These are phyloP conservation scores for Leptocoma aspasia DNA, from an alignment of 2,113 vertebrate species.

Conservation along the genomic window DNA sequence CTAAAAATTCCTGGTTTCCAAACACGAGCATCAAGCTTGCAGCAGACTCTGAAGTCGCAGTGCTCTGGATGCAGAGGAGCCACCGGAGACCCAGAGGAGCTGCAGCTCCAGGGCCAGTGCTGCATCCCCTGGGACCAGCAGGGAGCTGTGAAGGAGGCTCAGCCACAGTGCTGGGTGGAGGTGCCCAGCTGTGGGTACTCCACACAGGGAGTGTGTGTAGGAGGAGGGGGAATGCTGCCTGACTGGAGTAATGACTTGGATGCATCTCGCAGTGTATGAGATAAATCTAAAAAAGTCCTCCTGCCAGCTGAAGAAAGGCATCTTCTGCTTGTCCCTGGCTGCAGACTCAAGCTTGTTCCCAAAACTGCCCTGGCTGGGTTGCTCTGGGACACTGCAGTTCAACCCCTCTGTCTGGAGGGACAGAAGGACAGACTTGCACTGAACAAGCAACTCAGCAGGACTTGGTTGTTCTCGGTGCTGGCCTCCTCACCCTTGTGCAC, in stretches of 20 bases:
- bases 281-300: background rate
- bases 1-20: background rate
- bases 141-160: background rate
- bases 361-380: background rate
- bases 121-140: background rate
- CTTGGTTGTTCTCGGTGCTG: accelerated
- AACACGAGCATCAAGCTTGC: accelerated
- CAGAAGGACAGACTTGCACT: background rate
- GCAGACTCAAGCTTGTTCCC: background rate
- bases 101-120: accelerated
- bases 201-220: accelerated
- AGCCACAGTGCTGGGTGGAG: accelerated
- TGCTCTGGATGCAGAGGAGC: background rate
- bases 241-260: background rate
- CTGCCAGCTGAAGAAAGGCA: background rate
- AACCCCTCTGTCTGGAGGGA: background rate
- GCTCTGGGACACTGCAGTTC: background rate
- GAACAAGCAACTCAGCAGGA: background rate
- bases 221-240: background rate
- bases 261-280: background rate
- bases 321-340: background rate
- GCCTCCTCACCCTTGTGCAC: background rate
- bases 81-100: accelerated
- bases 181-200: background rate
- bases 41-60: background rate